Conservation (phyloP, 2,113 vertebrate species). For the Apistogramma diplotaenia region DNA sequence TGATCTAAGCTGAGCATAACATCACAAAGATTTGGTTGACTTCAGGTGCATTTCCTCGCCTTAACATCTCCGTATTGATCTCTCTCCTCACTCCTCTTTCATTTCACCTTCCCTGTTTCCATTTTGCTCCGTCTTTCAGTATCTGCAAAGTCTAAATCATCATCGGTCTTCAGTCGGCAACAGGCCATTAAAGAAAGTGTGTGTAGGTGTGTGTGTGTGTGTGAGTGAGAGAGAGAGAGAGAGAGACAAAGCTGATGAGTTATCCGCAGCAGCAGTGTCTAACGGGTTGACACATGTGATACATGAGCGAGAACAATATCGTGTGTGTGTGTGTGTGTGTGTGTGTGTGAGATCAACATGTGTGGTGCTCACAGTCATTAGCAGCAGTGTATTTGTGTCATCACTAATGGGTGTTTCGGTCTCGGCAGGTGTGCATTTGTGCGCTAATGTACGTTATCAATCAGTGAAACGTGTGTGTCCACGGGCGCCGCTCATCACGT, state of each 20-base stretch:
- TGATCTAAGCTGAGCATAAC: not conserved
- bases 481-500: not conserved
- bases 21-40: not conserved
- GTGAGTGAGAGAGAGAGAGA: not conserved
- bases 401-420: constrained; percentile 10
- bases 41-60: not conserved
- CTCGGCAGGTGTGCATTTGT: constrained; percentile 20
- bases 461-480: constrained; percentile 3
- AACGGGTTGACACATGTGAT: constrained; percentile 48
- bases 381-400: constrained; percentile 23
- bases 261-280: constrained; percentile 22
- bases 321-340: not conserved
- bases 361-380: not conserved
- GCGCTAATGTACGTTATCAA: constrained; percentile 21
- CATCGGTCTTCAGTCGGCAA: constrained; percentile 2
- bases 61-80: not conserved
- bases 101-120: not conserved
- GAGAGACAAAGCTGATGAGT: constrained; percentile 27
- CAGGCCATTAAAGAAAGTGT: constrained; percentile 8
- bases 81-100: not conserved
- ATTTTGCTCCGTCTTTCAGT: not conserved
- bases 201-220: not conserved
- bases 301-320: constrained; percentile 34
- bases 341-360: not conserved
- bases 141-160: not conserved